phyloP scores from a whole-genome alignment of 2,888 invertebrate species.

The Polydesmus complanatus region DNA sequence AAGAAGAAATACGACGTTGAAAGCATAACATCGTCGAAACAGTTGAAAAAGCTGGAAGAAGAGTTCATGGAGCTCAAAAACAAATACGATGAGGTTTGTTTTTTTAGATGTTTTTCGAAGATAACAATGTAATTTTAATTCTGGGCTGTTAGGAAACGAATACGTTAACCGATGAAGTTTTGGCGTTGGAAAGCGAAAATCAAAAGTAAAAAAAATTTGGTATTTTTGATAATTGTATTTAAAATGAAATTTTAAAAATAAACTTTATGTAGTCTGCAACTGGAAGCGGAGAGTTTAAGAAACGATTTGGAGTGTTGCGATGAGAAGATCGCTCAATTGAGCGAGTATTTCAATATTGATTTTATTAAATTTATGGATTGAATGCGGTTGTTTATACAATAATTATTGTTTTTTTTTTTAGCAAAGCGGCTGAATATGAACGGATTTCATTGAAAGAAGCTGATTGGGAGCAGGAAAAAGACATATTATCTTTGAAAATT shows the following conservation, averaged over 20 bases:
- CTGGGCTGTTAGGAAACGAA: too few relatives aligned
- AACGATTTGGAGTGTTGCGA: neutral
- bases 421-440: neutral
- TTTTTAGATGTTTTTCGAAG: neutral
- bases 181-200: conserved; percentile 2
- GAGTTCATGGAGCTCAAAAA: neutral
- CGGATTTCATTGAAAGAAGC: neutral
- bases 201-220: neutral
- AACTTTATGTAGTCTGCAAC: neutral
- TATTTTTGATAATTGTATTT: neutral
- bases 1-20: neutral
- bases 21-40: neutral
- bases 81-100: neutral
- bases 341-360: neutral
- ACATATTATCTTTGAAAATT: neutral
- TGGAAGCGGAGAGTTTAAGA: neutral
- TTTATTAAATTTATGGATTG: too few relatives aligned
- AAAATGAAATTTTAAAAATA: neutral
- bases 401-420: too few relatives aligned
- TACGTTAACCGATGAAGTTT: neutral
- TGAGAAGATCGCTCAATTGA: neutral
- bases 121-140: too few relatives aligned
- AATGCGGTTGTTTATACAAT: too few relatives aligned
- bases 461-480: neutral
- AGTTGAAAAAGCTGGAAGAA: neutral